Percentiles rank a stretch among this genome's conserved stretches.
These are phyloP conservation scores for Acridotheres tristis DNA, from an alignment of 2,797 vertebrate species.

Conservation along the genomic window DNA sequence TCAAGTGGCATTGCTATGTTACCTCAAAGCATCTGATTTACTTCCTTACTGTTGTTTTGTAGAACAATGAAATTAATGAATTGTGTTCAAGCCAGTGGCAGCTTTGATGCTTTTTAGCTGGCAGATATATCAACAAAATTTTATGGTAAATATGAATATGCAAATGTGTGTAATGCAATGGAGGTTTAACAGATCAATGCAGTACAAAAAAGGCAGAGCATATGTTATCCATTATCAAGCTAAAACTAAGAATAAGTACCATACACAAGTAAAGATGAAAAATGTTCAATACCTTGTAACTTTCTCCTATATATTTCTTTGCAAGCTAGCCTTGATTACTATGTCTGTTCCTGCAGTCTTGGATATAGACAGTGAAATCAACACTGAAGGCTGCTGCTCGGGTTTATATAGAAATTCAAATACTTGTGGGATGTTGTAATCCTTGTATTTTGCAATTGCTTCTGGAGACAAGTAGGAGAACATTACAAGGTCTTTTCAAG, in stretches of 20 bases:
- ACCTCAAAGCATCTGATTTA: conserved; percentile 38
- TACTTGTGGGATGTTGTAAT: neutral
- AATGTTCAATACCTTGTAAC: neutral
- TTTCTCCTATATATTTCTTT: neutral
- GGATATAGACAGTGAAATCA: neutral
- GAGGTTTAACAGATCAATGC: neutral
- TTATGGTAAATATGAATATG: neutral
- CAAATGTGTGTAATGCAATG: neutral
- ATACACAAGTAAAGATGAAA: neutral
- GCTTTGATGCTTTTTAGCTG: neutral
- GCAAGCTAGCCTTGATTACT: neutral
- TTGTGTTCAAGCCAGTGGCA: neutral
- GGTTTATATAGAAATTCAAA: neutral
- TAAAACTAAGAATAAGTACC: neutral
- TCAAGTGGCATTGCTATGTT: conserved; percentile 3
- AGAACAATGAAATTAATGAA: conserved; percentile 45
- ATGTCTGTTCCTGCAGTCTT: neutral
- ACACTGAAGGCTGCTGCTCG: neutral
- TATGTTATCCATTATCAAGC: neutral
- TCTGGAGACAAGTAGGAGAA: neutral
- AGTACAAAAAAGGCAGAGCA: neutral
- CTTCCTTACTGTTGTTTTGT: neutral
- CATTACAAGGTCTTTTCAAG: neutral
- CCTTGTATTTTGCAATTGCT: neutral
- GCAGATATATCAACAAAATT: neutral